These are phyloP conservation scores for Micromys minutus DNA, from an alignment of 2,113 vertebrate species.

Conservation along the genomic window DNA sequence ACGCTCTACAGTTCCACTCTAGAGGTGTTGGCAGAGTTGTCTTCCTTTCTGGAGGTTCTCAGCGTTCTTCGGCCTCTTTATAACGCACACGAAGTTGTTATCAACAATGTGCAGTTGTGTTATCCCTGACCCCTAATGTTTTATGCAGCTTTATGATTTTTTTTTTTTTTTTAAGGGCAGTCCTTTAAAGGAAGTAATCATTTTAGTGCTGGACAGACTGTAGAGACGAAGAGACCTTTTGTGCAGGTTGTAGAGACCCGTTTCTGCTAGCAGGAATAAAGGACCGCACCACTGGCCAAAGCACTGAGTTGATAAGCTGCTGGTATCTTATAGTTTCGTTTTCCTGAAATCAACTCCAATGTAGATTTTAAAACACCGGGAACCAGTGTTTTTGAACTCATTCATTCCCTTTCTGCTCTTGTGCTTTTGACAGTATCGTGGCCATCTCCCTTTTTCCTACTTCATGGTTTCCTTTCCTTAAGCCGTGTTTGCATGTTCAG, in stretches of 20 bases:
- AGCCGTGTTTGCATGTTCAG: not conserved
- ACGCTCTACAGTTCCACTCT: not conserved
- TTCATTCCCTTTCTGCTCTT: not conserved
- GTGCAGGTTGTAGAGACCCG: too few species aligned
- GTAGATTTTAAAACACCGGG: not conserved
- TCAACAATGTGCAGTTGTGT: too few species aligned
- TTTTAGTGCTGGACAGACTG: not conserved
- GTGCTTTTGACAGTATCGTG: not conserved
- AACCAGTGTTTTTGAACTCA: not conserved
- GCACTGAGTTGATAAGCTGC: conserved; percentile 1
- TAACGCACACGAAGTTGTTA: not conserved
- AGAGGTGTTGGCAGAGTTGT: not conserved
- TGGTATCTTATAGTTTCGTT: not conserved
- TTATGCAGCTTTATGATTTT: not conserved
- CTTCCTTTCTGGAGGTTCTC: not conserved
- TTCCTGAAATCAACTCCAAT: conserved; percentile 14
- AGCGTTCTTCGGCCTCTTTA: not conserved
- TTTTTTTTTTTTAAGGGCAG: not conserved
- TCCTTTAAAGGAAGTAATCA: not conserved
- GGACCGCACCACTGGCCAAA: not conserved
- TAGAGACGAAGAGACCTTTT: not conserved
- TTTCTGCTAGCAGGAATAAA: not conserved
- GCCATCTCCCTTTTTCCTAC: not conserved
- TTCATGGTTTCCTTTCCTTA: not conserved
- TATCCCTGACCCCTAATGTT: not conserved